Evolutionary conservation across 1,140 invertebrate species (phyloP).

Genomic region (Saxidomus purpurata): DNA sequence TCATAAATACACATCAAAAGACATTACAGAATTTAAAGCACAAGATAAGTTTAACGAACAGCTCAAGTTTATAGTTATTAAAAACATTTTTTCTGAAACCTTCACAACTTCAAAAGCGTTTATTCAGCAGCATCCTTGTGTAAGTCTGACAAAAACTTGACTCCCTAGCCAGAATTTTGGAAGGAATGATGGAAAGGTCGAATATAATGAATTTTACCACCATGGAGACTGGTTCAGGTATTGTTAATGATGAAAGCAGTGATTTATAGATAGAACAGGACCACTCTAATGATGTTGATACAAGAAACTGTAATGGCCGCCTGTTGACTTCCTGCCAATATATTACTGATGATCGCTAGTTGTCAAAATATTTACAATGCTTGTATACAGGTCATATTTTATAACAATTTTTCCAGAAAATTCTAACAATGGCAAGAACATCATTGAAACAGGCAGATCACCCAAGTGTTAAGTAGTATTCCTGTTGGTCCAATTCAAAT

Average conservation of each 20-base stretch:
- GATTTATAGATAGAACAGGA: constrained; percentile 40
- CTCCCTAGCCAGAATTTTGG: neutral
- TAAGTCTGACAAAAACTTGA: neutral
- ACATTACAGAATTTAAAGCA: no score
- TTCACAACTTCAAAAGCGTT: no score
- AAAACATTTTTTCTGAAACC: no score
- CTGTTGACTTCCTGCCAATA: constrained; percentile 30
- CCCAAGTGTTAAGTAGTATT: no score
- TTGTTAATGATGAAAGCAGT: constrained; percentile 57
- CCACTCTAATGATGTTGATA: constrained; percentile 60
- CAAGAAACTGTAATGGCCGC: constrained; percentile 36
- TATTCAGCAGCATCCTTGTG: neutral
- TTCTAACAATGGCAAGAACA: neutral
- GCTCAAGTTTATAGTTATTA: no score
- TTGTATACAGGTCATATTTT: constrained; percentile 20
- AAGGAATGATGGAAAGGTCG: neutral
- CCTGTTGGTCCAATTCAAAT: no score
- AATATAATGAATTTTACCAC: neutral
- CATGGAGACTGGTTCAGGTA: constrained; percentile 5
- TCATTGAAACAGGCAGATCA: no score
- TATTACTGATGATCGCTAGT: neutral
- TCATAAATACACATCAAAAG: no score
- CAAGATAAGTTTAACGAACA: no score
- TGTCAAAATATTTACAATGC: constrained; percentile 53
- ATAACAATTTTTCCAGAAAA: neutral